Evolutionary conservation across 2,113 vertebrate species (phyloP).

Genomic region (Caracal caracal): DNA sequence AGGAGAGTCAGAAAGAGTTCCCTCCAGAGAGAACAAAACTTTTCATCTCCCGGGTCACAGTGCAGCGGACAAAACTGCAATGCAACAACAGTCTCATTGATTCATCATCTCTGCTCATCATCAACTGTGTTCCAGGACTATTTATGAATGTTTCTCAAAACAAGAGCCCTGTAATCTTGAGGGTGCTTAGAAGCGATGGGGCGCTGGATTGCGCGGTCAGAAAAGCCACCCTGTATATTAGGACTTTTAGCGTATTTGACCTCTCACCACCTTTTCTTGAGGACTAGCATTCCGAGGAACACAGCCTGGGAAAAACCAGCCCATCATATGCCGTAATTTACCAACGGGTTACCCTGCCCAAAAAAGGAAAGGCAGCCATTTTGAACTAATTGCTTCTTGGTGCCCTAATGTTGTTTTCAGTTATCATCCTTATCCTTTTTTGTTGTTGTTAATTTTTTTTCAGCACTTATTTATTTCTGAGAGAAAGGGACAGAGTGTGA

Average conservation of each 20-base stretch:
- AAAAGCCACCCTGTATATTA: accelerated
- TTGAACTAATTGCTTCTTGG: too few relatives aligned
- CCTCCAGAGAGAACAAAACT: not conserved
- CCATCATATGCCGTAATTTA: not conserved
- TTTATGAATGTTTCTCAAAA: not conserved
- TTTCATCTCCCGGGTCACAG: not conserved
- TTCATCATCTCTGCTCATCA: accelerated
- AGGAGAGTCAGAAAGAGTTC: not conserved
- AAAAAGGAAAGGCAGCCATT: not conserved
- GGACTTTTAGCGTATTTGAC: not conserved
- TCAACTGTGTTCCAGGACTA: accelerated
- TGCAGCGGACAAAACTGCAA: accelerated
- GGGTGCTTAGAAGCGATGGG: not conserved
- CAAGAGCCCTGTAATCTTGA: not conserved
- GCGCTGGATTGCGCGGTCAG: not conserved
- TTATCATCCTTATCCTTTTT: not conserved
- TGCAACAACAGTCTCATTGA: accelerated
- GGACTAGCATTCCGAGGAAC: not conserved
- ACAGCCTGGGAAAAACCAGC: not conserved
- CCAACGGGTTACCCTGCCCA: not conserved
- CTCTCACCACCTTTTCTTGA: not conserved
- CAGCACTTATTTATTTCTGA: too few relatives aligned
- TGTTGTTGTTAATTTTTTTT: too few relatives aligned
- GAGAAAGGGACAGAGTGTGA: too few relatives aligned
- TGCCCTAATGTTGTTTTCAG: not conserved